phyloP scores from a whole-genome alignment of 2,113 vertebrate genomes.

The Brachionichthys hirsutus region DNA sequence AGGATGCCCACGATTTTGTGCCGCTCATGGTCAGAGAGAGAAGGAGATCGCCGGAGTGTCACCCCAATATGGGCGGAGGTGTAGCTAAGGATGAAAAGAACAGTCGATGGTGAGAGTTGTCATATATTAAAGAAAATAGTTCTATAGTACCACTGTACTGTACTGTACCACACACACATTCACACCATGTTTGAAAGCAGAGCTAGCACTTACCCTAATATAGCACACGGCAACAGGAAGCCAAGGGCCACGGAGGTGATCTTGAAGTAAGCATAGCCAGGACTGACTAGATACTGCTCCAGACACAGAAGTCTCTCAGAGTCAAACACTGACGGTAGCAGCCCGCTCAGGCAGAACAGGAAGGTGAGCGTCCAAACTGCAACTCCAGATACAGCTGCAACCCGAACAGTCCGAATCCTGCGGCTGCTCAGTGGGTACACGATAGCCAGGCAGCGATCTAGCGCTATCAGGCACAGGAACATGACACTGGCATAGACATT shows the following conservation, averaged over 20 bases:
- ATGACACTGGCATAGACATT: conserved; percentile 78
- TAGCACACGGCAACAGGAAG: conserved; percentile 75
- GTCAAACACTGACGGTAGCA: conserved; percentile 74
- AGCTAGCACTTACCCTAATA: conserved; percentile 71
- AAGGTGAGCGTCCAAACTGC: conserved; percentile 70
- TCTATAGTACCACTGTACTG: too few relatives aligned
- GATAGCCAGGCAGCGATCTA: conserved; percentile 78
- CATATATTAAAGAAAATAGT: background rate
- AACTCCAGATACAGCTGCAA: conserved; percentile 56
- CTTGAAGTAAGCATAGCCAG: conserved; percentile 71
- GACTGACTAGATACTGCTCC: conserved; percentile 68
- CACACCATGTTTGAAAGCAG: too few relatives aligned
- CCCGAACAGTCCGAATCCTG: conserved; percentile 62
- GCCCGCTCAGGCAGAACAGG: conserved; percentile 76
- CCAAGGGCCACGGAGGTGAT: conserved; percentile 64
- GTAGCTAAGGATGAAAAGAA: conserved; percentile 61
- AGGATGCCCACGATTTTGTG: conserved; percentile 78
- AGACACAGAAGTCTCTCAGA: conserved; percentile 58
- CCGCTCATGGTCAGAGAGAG: conserved; percentile 71
- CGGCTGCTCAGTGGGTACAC: conserved; percentile 74
- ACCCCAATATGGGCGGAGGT: conserved; percentile 75
- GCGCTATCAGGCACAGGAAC: conserved; percentile 79
- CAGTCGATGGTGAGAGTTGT: background rate
- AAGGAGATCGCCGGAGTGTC: conserved; percentile 73
- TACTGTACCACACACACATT: background rate